These are phyloP conservation scores for Seira ritae DNA, from an alignment of 2,888 invertebrate species.

Conservation along the genomic window DNA sequence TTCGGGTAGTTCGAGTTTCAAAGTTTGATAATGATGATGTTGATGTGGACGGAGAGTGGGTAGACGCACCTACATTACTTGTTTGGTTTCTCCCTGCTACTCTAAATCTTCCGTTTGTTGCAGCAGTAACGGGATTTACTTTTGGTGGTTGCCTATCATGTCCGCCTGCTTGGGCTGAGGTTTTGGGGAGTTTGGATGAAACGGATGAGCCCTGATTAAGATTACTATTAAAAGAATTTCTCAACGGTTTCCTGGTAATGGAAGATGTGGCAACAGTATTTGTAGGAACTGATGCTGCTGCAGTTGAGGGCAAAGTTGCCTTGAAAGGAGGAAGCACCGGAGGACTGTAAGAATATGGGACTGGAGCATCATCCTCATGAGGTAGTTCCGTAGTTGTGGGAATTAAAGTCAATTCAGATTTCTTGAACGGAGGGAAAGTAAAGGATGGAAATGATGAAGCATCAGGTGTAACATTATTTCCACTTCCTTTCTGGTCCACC, in stretches of 20 bases:
- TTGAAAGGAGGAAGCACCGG: conserved; percentile 1
- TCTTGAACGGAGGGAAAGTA: conserved; percentile 58
- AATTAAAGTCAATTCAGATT: conserved; percentile 38
- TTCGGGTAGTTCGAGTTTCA: conserved; percentile 2
- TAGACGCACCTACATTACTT: not conserved
- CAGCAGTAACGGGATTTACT: not conserved
- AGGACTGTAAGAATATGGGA: conserved; percentile 16
- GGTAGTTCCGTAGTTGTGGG: conserved; percentile 28
- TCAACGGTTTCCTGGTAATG: not conserved
- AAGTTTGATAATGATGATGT: not conserved
- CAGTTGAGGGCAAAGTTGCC: not conserved
- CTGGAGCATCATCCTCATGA: conserved; percentile 15
- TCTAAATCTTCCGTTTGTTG: conserved; percentile 1
- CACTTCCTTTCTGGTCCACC: not conserved
- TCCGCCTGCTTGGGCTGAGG: not conserved
- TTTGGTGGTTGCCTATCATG: no score
- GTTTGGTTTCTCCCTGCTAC: not conserved
- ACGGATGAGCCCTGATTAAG: not conserved
- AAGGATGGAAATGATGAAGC: conserved; percentile 37
- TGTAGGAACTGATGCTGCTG: not conserved
- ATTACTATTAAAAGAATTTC: not conserved
- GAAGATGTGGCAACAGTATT: not conserved
- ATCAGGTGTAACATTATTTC: not conserved
- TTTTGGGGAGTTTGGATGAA: not conserved
- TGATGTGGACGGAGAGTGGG: not conserved